Evolutionary conservation across 2,888 invertebrate genomes (phyloP), one percentile per base, ranked within the genome.

Genomic region (Neelides folsomi): DNA sequence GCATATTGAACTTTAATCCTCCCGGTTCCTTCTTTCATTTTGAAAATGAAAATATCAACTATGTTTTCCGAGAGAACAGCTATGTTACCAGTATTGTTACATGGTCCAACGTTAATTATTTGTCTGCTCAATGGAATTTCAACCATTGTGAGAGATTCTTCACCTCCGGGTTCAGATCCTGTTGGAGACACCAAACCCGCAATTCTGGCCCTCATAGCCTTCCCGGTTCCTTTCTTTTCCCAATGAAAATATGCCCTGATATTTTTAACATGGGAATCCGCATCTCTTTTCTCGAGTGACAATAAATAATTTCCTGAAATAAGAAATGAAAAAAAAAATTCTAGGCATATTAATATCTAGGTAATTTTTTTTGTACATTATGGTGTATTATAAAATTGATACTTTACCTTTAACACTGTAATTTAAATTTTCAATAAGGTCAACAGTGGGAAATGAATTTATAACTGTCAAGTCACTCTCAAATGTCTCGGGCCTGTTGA

Each of bases 141-240:
- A 19, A 72, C 67, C 64, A 72, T 71, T 56, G 69, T 53, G 1
- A 64, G 45, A 19, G 49, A 52, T 12, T 59, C 68, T 40, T 58
- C 68, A 44, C 79, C 75, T 60, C 78, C 76, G 1, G 77, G 74
- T 54, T 80, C 74, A 58, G 77, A 77, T 9, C 77, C 76, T 47
- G 81, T 81, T 0, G 83, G 83, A 10, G 83, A 83, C 1, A 82
- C 82, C 65, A 81, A 73, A 1, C 83, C 83, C 2, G 84, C 83
- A 52, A 84, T 83, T 49, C 84, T 72, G 15, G 81, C 81, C 53
- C 80, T 71, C 75, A 80, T 78, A 13, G 67, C 66, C 68, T 70
- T 38, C 70, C 74, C 68, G 70, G 74, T 43, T 18, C 60, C 56
- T 62, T 64, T 74, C 65, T 75, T 72, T 66, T 81, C 79, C 80